phyloP scores from a whole-genome alignment of 2,113 vertebrate species.

The Jaculus jaculus region DNA sequence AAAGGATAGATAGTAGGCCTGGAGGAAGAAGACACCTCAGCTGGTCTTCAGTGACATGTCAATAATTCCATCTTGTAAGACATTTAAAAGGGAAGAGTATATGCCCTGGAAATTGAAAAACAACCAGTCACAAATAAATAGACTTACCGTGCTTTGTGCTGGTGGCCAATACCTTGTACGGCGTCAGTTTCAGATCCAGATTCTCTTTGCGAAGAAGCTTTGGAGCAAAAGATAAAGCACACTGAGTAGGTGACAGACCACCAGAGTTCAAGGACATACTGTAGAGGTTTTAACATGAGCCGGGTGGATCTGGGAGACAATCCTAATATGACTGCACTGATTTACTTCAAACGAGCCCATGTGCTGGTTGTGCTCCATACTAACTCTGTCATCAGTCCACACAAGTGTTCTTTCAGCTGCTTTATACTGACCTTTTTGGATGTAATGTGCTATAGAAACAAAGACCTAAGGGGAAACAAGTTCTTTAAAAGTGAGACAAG shows the following conservation, averaged over 20 bases:
- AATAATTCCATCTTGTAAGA: background rate
- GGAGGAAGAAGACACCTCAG: background rate
- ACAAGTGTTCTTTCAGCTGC: background rate
- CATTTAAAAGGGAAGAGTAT: constrained; percentile 2
- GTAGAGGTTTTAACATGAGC: background rate
- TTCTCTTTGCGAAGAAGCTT: constrained; percentile 98
- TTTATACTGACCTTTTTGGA: background rate
- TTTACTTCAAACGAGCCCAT: constrained; percentile 19
- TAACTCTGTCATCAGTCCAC: background rate
- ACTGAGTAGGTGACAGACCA: background rate
- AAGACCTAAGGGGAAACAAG: background rate
- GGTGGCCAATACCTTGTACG: constrained; percentile 98
- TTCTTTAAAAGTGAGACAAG: background rate
- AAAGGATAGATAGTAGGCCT: no score
- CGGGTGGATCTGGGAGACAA: background rate
- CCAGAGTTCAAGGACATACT: background rate
- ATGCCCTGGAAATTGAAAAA: background rate
- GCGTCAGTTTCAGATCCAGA: constrained; percentile 96
- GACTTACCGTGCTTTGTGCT: constrained; percentile 97
- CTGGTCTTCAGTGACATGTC: background rate
- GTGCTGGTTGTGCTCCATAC: background rate
- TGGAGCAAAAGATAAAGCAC: constrained; percentile 54
- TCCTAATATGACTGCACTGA: background rate
- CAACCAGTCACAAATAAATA: background rate
- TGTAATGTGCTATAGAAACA: constrained; percentile 12